Conservation (phyloP, 2,888 invertebrate species). For the Pollenia angustigena region DNA sequence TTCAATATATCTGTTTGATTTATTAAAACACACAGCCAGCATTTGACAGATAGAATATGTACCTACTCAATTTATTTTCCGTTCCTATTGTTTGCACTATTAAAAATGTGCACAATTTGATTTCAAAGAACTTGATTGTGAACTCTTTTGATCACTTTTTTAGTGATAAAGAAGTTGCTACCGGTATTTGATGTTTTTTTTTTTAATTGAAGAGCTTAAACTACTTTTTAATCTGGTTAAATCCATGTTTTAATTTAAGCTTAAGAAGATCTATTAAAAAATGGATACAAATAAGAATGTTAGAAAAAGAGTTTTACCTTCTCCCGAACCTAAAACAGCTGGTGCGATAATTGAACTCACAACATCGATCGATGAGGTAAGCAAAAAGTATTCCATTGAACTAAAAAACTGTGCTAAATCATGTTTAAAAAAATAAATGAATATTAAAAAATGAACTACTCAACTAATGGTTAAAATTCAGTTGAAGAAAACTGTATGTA, state of each 20-base stretch:
- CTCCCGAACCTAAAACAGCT: constrained; percentile 76
- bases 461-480: too few relatives aligned
- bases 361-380: constrained; percentile 78
- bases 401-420: background rate
- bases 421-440: background rate
- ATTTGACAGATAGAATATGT: constrained; percentile 75
- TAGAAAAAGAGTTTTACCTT: constrained; percentile 81
- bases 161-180: constrained; percentile 31
- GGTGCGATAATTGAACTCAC: constrained; percentile 78
- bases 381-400: constrained; percentile 15
- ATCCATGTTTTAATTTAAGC: background rate
- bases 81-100: constrained; percentile 18
- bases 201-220: background rate
- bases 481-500: too few relatives aligned
- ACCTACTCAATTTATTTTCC: constrained; percentile 55
- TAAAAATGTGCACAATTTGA: background rate
- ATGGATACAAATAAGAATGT: constrained; percentile 75
- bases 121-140: constrained; percentile 1
- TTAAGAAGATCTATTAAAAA: background rate
- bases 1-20: background rate
- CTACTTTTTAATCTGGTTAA: background rate
- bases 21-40: constrained; percentile 29
- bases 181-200: constrained; percentile 12
- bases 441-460: background rate
- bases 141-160: constrained; percentile 4